These are phyloP conservation scores for Hippopotamyrus pictus DNA, from an alignment of 2,797 vertebrate genomes.

Conservation along the genomic window DNA sequence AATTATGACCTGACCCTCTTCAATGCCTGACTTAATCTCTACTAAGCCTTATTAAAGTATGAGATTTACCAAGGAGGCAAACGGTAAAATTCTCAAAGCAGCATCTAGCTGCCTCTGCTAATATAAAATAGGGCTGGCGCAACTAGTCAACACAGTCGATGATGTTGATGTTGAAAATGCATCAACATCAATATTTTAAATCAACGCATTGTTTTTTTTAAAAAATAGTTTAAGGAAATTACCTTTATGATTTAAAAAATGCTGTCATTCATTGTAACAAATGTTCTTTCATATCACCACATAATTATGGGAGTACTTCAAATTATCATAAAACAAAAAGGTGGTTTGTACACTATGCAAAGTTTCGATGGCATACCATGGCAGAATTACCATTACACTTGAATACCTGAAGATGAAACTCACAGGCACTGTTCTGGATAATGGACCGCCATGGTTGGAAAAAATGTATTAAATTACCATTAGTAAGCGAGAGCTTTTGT, in stretches of 20 bases:
- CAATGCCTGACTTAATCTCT: neutral
- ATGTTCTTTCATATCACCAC: neutral
- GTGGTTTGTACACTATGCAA: too few species aligned
- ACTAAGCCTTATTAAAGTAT: neutral
- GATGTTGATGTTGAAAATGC: neutral
- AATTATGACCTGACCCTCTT: neutral
- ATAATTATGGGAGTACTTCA: neutral
- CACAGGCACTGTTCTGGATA: neutral
- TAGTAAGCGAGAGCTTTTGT: neutral
- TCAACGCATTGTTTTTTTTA: neutral
- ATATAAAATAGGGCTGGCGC: neutral
- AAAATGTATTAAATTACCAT: neutral
- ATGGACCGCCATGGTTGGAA: neutral
- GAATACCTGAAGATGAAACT: neutral
- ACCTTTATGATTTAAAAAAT: neutral
- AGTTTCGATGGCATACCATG: too few species aligned
- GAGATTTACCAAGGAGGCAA: neutral
- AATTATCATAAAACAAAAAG: too few species aligned
- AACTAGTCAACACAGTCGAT: neutral
- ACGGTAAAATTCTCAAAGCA: neutral
- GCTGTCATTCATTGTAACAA: neutral
- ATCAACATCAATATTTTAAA: neutral
- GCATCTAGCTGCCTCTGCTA: neutral
- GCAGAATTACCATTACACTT: too few species aligned
- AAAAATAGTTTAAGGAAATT: neutral